These are phyloP conservation scores for Drosophila kanekoi DNA, from an alignment of 2,888 invertebrate species.

Conservation along the genomic window DNA sequence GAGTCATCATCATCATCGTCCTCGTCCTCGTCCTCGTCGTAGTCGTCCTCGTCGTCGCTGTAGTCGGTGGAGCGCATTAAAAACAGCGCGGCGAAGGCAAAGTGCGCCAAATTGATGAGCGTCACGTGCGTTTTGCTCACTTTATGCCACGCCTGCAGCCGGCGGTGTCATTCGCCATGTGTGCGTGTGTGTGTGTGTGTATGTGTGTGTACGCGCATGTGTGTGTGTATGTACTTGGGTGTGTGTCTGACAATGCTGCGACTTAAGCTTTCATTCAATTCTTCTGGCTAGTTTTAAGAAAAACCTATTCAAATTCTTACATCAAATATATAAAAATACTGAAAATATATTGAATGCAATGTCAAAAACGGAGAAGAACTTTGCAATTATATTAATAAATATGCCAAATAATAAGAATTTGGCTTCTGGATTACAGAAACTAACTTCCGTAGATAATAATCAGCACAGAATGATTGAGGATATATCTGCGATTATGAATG, in stretches of 20 bases:
- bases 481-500: too few species aligned
- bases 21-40: conserved; percentile 17
- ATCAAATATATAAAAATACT: neutral
- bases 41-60: conserved; percentile 18
- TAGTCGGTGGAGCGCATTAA: conserved; percentile 69
- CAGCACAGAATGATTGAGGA: too few species aligned
- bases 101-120: conserved; percentile 82
- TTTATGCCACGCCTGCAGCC: conserved; percentile 57
- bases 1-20: conserved; percentile 15
- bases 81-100: conserved; percentile 71
- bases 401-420: too few species aligned
- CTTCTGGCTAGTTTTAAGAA: conserved; percentile 1
- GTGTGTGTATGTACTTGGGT: conserved; percentile 18
- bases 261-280: conserved; percentile 3
- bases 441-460: too few species aligned
- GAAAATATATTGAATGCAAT: neutral
- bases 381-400: too few species aligned
- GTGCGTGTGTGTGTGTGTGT: conserved; percentile 10
- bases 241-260: conserved; percentile 15
- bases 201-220: neutral
- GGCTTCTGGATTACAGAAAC: too few species aligned
- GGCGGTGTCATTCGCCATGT: conserved; percentile 51
- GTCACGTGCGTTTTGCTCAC: conserved; percentile 82
- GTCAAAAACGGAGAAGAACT: too few species aligned
- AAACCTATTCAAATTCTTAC: too few species aligned